Percentiles rank a stretch among this genome's conserved stretches.
Evolutionary conservation across 2,113 vertebrate species (phyloP).

Genomic region (Semicossyphus pulcher): DNA sequence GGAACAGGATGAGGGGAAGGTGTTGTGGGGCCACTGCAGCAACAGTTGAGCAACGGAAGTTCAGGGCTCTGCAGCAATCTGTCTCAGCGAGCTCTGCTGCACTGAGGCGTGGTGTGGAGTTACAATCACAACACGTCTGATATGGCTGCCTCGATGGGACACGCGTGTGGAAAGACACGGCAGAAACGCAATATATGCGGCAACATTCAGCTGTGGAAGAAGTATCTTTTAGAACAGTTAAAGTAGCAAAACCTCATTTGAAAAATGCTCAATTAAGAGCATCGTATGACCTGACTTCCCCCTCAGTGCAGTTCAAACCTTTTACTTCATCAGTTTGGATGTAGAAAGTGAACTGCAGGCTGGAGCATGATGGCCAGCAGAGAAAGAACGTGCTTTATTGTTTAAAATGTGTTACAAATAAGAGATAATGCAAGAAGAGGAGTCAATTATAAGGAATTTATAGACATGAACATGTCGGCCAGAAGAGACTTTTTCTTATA

Average conservation of each 20-base stretch:
- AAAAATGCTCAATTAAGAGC: neutral
- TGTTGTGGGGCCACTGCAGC: slow-evolving; percentile 47
- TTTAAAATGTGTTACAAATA: neutral
- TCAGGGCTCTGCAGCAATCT: slow-evolving; percentile 63
- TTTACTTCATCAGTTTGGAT: neutral
- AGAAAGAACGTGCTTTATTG: slow-evolving; percentile 5
- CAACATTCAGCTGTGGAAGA: neutral
- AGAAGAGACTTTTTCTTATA: no score
- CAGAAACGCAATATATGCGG: neutral
- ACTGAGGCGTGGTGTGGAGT: slow-evolving; percentile 72
- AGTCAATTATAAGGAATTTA: neutral
- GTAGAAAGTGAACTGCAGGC: neutral
- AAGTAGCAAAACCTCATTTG: no score
- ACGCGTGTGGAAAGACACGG: slow-evolving; percentile 1
- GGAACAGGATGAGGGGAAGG: neutral
- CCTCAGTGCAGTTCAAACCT: neutral
- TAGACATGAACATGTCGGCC: neutral
- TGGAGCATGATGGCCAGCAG: slow-evolving; percentile 3
- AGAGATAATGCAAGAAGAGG: neutral
- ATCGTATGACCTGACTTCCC: neutral
- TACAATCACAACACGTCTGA: slow-evolving; percentile 49
- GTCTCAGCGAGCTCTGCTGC: slow-evolving; percentile 64
- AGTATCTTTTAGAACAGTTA: no score
- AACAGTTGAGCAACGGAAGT: slow-evolving; percentile 67
- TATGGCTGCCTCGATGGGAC: neutral